Evolutionary conservation across 2,888 invertebrate species (phyloP).

Genomic region (Xylophagus ater): DNA sequence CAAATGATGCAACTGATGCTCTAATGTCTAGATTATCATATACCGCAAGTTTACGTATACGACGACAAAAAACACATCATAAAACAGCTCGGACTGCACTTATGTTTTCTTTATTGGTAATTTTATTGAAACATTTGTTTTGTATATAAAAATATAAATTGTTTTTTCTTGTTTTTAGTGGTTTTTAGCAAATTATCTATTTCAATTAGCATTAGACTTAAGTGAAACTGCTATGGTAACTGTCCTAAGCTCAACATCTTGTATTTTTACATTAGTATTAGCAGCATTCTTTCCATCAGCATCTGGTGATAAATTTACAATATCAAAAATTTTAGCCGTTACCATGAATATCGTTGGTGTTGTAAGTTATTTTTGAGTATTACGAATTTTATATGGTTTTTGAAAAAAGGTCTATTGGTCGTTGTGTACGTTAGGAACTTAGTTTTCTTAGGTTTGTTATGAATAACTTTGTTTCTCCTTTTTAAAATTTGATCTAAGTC

Average conservation of each 20-base stretch:
- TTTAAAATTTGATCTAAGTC: too few relatives aligned
- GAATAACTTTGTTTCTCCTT: too few relatives aligned
- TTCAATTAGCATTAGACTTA: constrained; percentile 76
- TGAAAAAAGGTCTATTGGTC: too few relatives aligned
- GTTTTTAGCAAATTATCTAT: constrained; percentile 89
- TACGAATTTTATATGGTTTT: too few relatives aligned
- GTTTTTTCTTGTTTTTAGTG: constrained; percentile 53
- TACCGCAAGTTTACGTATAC: constrained; percentile 77
- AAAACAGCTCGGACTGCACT: constrained; percentile 74
- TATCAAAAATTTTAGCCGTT: constrained; percentile 75
- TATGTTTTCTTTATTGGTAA: constrained; percentile 74
- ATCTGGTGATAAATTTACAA: constrained; percentile 68
- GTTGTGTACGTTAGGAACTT: too few relatives aligned
- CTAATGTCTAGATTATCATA: constrained; percentile 88
- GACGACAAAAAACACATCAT: constrained; percentile 45
- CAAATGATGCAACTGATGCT: constrained; percentile 85
- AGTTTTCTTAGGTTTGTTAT: too few relatives aligned
- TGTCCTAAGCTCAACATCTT: constrained; percentile 77
- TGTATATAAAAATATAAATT: not conserved
- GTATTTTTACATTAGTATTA: constrained; percentile 77
- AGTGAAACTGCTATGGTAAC: constrained; percentile 80
- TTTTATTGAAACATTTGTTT: constrained; percentile 23
- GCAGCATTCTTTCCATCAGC: constrained; percentile 80
- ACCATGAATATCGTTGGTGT: constrained; percentile 65
- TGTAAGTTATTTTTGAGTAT: constrained; percentile 43